Conservation (phyloP, 2,113 vertebrate genomes). For the Eonycteris spelaea region DNA sequence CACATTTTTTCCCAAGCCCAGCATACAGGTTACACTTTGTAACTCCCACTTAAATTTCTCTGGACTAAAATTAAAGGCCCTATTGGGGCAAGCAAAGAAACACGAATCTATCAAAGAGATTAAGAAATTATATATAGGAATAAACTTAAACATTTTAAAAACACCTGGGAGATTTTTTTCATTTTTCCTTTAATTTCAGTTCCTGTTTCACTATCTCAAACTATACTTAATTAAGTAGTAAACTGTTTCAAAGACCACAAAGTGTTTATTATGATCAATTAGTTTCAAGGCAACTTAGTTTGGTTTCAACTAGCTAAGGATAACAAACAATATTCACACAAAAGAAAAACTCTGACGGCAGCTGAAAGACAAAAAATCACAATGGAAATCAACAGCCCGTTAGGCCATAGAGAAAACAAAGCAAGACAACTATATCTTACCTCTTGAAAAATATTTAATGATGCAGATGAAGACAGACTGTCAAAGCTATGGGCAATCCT, state of each 20-base stretch:
- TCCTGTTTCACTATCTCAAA: constrained; percentile 6
- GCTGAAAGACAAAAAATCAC: neutral
- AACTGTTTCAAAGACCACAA: neutral
- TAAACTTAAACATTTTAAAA: neutral
- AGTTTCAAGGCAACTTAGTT: constrained; percentile 19
- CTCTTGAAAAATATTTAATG: constrained; percentile 94
- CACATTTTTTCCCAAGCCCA: neutral
- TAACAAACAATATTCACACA: neutral
- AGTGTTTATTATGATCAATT: neutral
- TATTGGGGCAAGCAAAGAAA: neutral
- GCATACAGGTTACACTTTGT: neutral
- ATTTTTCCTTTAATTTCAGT: constrained; percentile 19
- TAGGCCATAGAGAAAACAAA: neutral
- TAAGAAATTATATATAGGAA: neutral
- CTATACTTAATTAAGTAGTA: neutral
- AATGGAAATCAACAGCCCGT: neutral
- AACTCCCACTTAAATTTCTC: neutral
- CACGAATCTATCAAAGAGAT: neutral
- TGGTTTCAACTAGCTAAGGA: neutral
- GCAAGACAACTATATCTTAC: constrained; percentile 78
- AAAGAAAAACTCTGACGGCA: neutral
- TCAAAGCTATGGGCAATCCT: constrained; percentile 91
- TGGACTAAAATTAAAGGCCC: neutral
- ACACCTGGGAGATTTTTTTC: neutral
- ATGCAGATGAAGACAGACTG: constrained; percentile 84